Percentiles rank a stretch among this genome's conserved stretches.
phyloP scores from a whole-genome alignment of 2,797 vertebrate genomes.

The Astyanax mexicanus region DNA sequence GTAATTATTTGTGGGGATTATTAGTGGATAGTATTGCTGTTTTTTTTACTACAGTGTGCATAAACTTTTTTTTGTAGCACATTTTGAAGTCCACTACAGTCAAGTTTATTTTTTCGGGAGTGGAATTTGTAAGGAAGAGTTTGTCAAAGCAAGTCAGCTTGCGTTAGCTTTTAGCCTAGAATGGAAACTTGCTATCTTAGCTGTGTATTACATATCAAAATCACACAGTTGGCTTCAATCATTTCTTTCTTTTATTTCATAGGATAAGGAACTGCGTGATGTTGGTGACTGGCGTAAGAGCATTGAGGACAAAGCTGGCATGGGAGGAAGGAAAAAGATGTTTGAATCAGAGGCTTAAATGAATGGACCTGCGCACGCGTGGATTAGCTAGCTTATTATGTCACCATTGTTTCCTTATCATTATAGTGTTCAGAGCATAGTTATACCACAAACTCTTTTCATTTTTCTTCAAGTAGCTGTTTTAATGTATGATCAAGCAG shows the following conservation, averaged over 20 bases:
- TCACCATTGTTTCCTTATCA: constrained; percentile 1
- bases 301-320: constrained; percentile 90
- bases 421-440: background rate
- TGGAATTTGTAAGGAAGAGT: no score
- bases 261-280: constrained; percentile 83
- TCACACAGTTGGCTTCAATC: background rate
- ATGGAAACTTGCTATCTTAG: no score
- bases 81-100: no score
- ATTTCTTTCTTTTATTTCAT: constrained; percentile 4
- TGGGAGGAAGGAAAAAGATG: constrained; percentile 94
- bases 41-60: no score
- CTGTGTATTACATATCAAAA: no score
- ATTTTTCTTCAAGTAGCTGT: background rate
- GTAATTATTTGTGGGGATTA: no score
- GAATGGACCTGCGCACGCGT: background rate
- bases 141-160: no score
- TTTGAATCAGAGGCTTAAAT: constrained; percentile 83
- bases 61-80: no score
- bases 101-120: no score
- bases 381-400: background rate
- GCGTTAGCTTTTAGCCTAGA: no score
- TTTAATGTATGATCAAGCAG: background rate
- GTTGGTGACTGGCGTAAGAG: constrained; percentile 93
- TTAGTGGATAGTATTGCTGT: no score
- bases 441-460: background rate